phyloP scores from a whole-genome alignment of 2,113 vertebrate species.

The Octodon degus region DNA sequence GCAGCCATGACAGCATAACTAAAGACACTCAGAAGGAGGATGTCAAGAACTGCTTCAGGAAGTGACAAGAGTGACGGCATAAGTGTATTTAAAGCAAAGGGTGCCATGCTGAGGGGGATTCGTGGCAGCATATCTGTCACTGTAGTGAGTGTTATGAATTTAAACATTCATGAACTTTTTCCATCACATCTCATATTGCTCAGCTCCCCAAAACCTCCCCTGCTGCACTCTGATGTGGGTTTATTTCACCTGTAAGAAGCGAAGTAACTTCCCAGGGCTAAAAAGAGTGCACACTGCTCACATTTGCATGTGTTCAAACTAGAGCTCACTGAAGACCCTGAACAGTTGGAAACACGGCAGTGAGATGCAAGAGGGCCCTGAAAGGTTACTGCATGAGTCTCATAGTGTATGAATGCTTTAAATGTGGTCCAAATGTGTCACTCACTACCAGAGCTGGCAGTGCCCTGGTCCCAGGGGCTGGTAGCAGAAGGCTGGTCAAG shows the following conservation, averaged over 20 bases:
- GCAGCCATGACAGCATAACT: background rate
- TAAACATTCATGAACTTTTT: background rate
- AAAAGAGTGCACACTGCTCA: background rate
- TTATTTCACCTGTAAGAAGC: background rate
- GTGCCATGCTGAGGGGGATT: background rate
- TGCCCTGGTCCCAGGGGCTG: background rate
- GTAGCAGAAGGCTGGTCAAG: background rate
- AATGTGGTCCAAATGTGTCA: background rate
- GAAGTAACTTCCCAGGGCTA: background rate
- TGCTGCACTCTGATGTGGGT: fast-evolving
- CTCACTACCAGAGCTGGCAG: background rate
- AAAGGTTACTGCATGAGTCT: background rate
- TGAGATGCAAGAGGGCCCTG: fast-evolving
- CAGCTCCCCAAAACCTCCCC: background rate
- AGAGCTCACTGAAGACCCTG: background rate
- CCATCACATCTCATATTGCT: background rate
- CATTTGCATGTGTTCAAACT: background rate
- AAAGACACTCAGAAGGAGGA: background rate
- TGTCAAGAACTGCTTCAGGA: background rate
- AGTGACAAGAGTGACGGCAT: background rate
- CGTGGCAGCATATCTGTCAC: background rate
- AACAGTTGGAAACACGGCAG: background rate
- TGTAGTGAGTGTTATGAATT: too few relatives aligned
- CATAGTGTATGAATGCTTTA: fast-evolving
- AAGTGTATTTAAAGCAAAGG: background rate